Conservation (phyloP, 2,888 invertebrate species). For the Arctia plantaginis region DNA sequence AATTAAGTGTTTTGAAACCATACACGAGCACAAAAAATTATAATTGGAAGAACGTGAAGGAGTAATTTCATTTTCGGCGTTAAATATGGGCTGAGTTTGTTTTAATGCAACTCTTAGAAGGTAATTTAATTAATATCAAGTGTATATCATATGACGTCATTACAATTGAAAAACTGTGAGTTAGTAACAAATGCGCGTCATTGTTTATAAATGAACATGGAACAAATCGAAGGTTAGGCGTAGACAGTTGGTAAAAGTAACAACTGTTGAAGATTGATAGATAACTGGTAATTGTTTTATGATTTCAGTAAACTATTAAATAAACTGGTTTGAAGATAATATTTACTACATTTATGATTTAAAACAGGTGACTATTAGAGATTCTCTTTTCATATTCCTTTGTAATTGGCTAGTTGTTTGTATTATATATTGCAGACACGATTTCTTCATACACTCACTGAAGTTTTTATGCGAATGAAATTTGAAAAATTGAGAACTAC, state of each 20-base stretch:
- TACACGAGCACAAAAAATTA: slow-evolving; percentile 53
- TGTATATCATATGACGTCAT: slow-evolving; percentile 41
- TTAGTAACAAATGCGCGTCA: slow-evolving; percentile 27
- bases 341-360: slow-evolving; percentile 17
- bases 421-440: neutral
- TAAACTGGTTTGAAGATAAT: slow-evolving; percentile 14
- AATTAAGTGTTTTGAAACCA: slow-evolving; percentile 43
- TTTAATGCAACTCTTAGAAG: slow-evolving; percentile 69
- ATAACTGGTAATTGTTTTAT: slow-evolving; percentile 28
- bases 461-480: neutral
- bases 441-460: neutral
- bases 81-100: slow-evolving; percentile 63
- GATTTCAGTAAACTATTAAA: slow-evolving; percentile 21
- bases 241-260: slow-evolving; percentile 47
- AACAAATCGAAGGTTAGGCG: slow-evolving; percentile 53
- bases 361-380: slow-evolving; percentile 14
- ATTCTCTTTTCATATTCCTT: neutral
- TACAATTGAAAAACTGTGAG: slow-evolving; percentile 32
- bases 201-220: slow-evolving; percentile 36
- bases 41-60: slow-evolving; percentile 56
- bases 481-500: neutral
- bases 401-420: neutral
- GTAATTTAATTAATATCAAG: slow-evolving; percentile 55
- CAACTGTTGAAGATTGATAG: slow-evolving; percentile 34
- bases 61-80: slow-evolving; percentile 64